Evolutionary conservation across 2,113 vertebrate species (phyloP).

Genomic region (Charadrius vociferus): DNA sequence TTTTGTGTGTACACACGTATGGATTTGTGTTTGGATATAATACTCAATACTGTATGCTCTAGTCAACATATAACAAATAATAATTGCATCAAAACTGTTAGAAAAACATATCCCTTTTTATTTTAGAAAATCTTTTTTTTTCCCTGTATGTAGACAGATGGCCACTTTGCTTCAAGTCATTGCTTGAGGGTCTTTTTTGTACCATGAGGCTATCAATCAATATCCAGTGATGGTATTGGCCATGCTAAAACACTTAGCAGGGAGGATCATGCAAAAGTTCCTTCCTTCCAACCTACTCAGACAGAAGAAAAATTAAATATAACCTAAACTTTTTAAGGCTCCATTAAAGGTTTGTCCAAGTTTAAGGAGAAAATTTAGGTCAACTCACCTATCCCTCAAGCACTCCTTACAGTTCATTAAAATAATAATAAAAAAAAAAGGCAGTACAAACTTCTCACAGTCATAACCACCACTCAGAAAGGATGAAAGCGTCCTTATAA

Average conservation of each 20-base stretch:
- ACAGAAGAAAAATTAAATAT: background rate
- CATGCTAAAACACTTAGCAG: background rate
- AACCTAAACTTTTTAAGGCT: background rate
- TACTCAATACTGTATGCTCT: background rate
- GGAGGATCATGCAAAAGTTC: background rate
- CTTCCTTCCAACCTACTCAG: background rate
- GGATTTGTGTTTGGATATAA: background rate
- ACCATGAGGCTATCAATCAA: background rate
- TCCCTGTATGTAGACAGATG: background rate
- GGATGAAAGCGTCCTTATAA: background rate
- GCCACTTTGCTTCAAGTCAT: background rate
- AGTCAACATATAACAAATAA: background rate
- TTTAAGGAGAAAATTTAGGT: background rate
- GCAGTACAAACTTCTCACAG: background rate
- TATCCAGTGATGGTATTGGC: background rate
- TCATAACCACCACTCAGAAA: background rate
- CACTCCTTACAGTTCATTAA: background rate
- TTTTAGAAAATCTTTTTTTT: background rate
- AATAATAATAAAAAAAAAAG: background rate
- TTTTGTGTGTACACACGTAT: rapidly evolving
- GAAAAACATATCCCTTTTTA: background rate
- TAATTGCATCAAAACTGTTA: background rate
- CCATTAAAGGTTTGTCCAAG: background rate
- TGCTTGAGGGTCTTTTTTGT: background rate
- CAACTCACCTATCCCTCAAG: background rate